These are phyloP conservation scores for Pipistrellus kuhlii DNA, from an alignment of 2,797 vertebrate species.

Conservation along the genomic window DNA sequence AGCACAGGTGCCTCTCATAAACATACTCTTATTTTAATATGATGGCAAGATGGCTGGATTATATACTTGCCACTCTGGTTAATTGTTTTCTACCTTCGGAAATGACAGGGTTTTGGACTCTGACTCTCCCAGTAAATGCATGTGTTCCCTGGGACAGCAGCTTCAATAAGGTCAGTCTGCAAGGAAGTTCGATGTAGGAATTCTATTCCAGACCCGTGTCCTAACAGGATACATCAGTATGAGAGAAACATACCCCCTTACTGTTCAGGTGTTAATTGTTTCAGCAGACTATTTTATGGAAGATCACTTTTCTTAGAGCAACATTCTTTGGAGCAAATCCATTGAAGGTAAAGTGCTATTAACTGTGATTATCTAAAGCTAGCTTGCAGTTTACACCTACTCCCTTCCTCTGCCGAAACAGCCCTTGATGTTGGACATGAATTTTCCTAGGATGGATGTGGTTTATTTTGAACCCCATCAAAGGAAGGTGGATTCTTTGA, in stretches of 20 bases:
- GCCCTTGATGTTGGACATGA: background rate
- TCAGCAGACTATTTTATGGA: background rate
- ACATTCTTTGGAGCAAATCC: background rate
- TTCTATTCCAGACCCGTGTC: conserved; percentile 57
- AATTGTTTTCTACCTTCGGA: conserved; percentile 34
- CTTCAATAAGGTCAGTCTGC: conserved; percentile 40
- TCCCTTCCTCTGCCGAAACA: background rate
- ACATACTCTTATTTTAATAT: background rate
- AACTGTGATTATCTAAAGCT: background rate
- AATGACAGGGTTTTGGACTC: background rate
- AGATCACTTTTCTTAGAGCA: conserved; percentile 31
- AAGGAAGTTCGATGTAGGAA: conserved; percentile 32
- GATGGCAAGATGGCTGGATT: background rate
- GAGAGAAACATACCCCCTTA: background rate
- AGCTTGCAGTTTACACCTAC: background rate
- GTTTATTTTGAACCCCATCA: background rate
- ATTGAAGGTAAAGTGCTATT: background rate
- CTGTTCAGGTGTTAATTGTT: background rate
- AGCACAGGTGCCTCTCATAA: background rate
- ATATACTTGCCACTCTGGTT: background rate
- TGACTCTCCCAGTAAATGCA: background rate
- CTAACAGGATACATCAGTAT: conserved; percentile 51
- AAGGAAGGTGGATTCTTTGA: background rate
- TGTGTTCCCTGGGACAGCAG: conserved; percentile 5
- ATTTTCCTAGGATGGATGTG: background rate